These are phyloP conservation scores for Ichneumoninae sp. DNA, from an alignment of 2,888 invertebrate species.

Conservation along the genomic window DNA sequence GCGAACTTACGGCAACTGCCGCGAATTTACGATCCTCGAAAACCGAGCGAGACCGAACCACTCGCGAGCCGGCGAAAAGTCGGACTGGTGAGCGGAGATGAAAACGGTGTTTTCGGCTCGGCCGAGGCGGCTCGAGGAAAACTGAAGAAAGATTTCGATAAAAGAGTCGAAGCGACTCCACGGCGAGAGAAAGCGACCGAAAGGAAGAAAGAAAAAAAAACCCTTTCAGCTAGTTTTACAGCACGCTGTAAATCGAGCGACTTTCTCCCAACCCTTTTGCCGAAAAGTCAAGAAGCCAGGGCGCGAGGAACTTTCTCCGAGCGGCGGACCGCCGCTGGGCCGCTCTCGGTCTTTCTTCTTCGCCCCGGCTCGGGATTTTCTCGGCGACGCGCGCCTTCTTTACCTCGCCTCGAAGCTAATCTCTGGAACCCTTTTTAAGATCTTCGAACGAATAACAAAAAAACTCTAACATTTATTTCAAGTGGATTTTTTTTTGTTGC, in stretches of 20 bases:
- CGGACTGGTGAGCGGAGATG: conserved; percentile 10
- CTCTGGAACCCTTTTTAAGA: conserved; percentile 24
- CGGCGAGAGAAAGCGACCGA: conserved; percentile 35
- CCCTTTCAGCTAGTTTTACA: conserved; percentile 80
- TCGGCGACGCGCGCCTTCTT: conserved; percentile 28
- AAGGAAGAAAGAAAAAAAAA: conserved; percentile 62
- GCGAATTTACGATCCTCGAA: conserved; percentile 40
- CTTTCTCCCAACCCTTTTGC: conserved; percentile 83
- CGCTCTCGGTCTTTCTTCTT: conserved; percentile 45
- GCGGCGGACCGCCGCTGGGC: conserved; percentile 37
- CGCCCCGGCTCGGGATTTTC: conserved; percentile 6
- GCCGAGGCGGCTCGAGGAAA: neutral
- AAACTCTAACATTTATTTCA: conserved; percentile 26
- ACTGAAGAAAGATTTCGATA: conserved; percentile 55
- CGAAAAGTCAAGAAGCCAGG: conserved; percentile 69
- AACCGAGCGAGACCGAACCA: conserved; percentile 41
- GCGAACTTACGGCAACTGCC: neutral
- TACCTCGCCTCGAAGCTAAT: conserved; percentile 23
- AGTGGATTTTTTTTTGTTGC: conserved; percentile 62
- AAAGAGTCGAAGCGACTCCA: conserved; percentile 43
- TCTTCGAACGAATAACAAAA: neutral
- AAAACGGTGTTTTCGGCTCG: conserved; percentile 22
- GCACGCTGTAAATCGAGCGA: conserved; percentile 79
- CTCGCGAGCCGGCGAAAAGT: conserved; percentile 39
- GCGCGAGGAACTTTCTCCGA: conserved; percentile 72